Conservation (phyloP, 2,888 invertebrate species). For the Yponomeuta sedellus region DNA sequence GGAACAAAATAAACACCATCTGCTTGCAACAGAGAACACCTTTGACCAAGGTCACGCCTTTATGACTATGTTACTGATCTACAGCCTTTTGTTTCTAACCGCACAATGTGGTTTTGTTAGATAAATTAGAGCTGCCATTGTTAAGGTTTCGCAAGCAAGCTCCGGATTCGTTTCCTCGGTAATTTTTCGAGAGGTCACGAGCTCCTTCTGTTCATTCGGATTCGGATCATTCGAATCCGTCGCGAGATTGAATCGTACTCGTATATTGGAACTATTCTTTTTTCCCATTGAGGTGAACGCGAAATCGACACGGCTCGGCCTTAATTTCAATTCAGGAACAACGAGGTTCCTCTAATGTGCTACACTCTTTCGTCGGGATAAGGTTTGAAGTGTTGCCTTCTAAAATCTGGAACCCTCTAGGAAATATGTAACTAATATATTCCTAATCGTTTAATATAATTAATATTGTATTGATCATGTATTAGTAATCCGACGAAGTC, state of each 20-base stretch:
- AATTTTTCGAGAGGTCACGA: conserved; percentile 27
- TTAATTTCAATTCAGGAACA: conserved; percentile 63
- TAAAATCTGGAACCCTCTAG: conserved; percentile 44
- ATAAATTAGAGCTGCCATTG: conserved; percentile 39
- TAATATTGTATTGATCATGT: too few species aligned
- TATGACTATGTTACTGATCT: conserved; percentile 23
- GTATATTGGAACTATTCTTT: conserved; percentile 48
- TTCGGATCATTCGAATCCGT: conserved; percentile 14
- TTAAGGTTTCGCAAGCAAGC: conserved; percentile 19
- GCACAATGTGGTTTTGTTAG: conserved; percentile 36
- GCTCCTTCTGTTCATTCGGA: conserved; percentile 23
- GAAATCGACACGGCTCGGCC: conserved; percentile 23
- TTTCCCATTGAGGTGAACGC: conserved; percentile 28
- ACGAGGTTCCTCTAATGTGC: conserved; percentile 52
- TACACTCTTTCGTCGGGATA: conserved; percentile 42
- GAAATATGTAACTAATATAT: too few species aligned
- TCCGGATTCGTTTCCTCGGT: conserved; percentile 35
- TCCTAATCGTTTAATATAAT: too few species aligned
- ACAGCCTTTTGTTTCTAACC: conserved; percentile 43
- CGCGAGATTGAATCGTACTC: conserved; percentile 48
- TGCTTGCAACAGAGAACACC: conserved; percentile 41
- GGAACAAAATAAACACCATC: conserved; percentile 30
- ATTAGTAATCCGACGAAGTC: too few species aligned
- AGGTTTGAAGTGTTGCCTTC: conserved; percentile 49
- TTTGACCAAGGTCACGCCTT: conserved; percentile 39